These are phyloP conservation scores for Branchipolynoe longqiensis DNA, from an alignment of 2,888 invertebrate genomes.

Conservation along the genomic window DNA sequence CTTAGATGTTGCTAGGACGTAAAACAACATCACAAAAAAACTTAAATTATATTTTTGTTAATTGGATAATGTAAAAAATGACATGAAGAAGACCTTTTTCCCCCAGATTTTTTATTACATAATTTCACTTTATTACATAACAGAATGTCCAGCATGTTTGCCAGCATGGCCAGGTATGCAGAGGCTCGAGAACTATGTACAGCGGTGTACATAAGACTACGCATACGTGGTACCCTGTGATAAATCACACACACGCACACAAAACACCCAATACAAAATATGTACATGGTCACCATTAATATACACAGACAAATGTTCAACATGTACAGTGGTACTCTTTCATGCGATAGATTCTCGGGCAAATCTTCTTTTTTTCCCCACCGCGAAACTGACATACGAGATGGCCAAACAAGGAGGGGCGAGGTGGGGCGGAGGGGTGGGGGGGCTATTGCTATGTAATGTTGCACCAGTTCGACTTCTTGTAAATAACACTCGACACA, in stretches of 20 bases:
- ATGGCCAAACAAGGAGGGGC: too few relatives aligned
- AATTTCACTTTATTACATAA: slow-evolving; percentile 7
- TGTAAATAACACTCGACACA: too few relatives aligned
- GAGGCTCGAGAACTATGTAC: background rate
- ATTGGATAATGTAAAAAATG: too few relatives aligned
- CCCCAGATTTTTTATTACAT: slow-evolving; percentile 21
- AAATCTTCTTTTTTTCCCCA: too few relatives aligned
- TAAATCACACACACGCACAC: too few relatives aligned
- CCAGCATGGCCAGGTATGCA: background rate
- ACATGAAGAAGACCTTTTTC: background rate
- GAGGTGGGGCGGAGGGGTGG: too few relatives aligned
- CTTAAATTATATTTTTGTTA: too few relatives aligned
- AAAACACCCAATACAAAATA: slow-evolving; percentile 43
- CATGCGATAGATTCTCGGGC: background rate
- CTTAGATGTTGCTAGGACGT: too few relatives aligned
- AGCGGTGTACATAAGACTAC: slow-evolving; percentile 1
- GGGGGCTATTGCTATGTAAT: too few relatives aligned
- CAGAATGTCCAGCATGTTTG: background rate
- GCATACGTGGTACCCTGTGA: background rate
- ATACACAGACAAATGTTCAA: slow-evolving; percentile 32
- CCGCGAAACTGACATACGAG: too few relatives aligned
- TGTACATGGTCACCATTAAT: background rate
- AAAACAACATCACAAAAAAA: too few relatives aligned
- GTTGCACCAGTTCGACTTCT: too few relatives aligned
- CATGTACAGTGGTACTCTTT: slow-evolving; percentile 12